These are phyloP conservation scores for Myotis findleyi DNA, from an alignment of 2,797 vertebrate species.

Conservation along the genomic window DNA sequence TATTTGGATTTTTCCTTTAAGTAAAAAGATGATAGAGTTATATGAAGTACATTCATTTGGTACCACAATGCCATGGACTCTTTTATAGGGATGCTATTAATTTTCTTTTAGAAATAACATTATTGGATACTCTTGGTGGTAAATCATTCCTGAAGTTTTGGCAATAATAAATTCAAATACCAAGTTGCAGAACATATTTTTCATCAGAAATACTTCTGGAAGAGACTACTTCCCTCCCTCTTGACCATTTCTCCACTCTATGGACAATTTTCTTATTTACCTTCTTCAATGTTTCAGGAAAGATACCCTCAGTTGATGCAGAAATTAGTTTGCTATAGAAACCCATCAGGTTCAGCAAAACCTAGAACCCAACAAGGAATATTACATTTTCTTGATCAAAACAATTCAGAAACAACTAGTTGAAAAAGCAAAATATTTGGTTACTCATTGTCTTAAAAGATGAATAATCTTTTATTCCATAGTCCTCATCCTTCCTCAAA, in stretches of 20 bases:
- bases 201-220: constrained; percentile 46
- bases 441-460: constrained; percentile 1
- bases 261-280: neutral
- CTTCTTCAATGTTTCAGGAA: constrained; percentile 8
- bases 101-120: constrained; percentile 67
- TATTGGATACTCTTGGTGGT: constrained; percentile 50
- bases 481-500: neutral
- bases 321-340: neutral
- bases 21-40: constrained; percentile 20
- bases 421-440: constrained; percentile 26
- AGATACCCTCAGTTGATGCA: neutral
- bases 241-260: constrained; percentile 50
- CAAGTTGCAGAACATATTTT: constrained; percentile 63
- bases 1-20: neutral
- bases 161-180: constrained; percentile 44
- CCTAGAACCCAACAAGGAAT: neutral
- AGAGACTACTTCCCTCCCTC: constrained; percentile 25
- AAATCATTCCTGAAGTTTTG: constrained; percentile 42
- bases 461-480: neutral
- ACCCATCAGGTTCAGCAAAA: constrained; percentile 24
- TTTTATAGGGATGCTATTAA: constrained; percentile 14
- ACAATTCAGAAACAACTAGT: constrained; percentile 43
- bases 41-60: constrained; percentile 10
- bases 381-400: constrained; percentile 38
- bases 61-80: neutral